Conservation (phyloP, 2,797 vertebrate genomes). For the Thaleichthys pacificus region DNA sequence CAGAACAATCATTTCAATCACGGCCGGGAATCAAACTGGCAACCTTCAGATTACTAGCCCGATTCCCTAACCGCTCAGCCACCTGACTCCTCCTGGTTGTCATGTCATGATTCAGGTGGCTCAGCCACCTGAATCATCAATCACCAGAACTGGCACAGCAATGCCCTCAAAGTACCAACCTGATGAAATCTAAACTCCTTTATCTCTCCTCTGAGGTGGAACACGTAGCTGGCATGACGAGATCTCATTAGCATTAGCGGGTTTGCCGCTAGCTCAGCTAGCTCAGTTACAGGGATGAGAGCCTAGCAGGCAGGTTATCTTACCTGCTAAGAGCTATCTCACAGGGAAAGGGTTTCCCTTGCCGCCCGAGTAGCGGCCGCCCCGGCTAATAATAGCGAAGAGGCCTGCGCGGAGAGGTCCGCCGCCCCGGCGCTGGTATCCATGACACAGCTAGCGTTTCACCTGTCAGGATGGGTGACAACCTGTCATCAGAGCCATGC, state of each 20-base stretch:
- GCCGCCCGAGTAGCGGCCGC: neutral
- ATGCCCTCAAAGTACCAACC: no score
- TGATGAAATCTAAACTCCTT: no score
- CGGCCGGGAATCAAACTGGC: no score
- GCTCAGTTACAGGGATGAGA: conserved; percentile 46
- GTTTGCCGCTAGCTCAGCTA: neutral
- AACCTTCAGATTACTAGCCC: no score
- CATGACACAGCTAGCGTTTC: conserved; percentile 57
- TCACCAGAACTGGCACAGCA: no score
- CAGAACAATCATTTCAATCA: no score
- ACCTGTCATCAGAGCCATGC: conserved; percentile 49
- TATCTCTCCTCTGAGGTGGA: no score
- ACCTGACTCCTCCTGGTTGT: no score
- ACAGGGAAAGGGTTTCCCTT: conserved; percentile 50
- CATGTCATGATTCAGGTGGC: no score
- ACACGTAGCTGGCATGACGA: no score
- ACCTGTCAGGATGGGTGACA: conserved; percentile 54
- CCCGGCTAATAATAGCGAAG: neutral
- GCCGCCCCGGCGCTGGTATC: conserved; percentile 24
- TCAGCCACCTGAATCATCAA: no score
- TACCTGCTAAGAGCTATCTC: conserved; percentile 32
- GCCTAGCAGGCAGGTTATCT: conserved; percentile 37
- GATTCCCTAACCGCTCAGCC: no score
- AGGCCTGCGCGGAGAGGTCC: neutral
- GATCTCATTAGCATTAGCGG: neutral